These are phyloP conservation scores for Drosophila kambysellisi DNA, from an alignment of 2,888 invertebrate species.

Conservation along the genomic window DNA sequence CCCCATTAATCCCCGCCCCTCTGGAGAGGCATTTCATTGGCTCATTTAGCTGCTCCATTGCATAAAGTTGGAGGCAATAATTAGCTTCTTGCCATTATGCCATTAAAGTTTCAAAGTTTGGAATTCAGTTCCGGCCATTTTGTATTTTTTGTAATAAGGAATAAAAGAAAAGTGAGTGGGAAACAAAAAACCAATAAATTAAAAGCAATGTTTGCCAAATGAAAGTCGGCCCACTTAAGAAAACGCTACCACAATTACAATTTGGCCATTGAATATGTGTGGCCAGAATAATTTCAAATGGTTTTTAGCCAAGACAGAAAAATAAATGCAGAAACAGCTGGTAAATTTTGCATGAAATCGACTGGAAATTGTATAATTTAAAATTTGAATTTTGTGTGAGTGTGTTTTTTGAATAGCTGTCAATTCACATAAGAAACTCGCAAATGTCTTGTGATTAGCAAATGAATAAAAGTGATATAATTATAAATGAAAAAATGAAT, in stretches of 20 bases:
- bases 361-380: conserved; percentile 18
- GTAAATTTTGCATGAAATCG: conserved; percentile 2
- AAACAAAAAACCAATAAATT: conserved; percentile 40
- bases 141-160: conserved; percentile 4
- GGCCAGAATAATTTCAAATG: conserved; percentile 14
- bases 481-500: background rate
- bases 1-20: background rate
- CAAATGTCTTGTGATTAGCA: background rate
- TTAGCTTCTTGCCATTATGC: conserved; percentile 46
- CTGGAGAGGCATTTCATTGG: conserved; percentile 15
- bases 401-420: background rate
- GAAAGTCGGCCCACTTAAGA: conserved; percentile 21
- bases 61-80: conserved; percentile 42
- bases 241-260: background rate
- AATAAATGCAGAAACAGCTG: background rate
- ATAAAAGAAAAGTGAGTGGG: conserved; percentile 23
- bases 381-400: conserved; percentile 5
- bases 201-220: conserved; percentile 30
- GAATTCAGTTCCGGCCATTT: conserved; percentile 15
- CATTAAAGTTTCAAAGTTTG: conserved; percentile 53
- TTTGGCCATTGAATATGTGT: conserved; percentile 5
- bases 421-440: background rate
- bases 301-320: background rate
- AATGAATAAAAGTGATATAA: conserved; percentile 2
- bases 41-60: conserved; percentile 34